Percentiles rank a stretch among this genome's conserved stretches.
Conservation (phyloP, 2,113 vertebrate genomes). For the Prolemur simus region DNA sequence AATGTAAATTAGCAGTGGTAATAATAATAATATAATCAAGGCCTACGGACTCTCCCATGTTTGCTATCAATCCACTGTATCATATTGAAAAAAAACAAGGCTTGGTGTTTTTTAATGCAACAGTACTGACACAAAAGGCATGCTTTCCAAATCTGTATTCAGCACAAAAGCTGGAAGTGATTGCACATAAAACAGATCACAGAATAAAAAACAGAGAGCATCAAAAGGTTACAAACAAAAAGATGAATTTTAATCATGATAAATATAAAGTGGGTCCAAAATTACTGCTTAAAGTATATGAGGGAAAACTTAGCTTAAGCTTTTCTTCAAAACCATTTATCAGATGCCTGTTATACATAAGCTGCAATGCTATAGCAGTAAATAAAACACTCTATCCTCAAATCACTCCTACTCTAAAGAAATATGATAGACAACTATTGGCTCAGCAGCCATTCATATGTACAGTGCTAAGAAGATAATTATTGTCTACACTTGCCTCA, state of each 20-base stretch:
- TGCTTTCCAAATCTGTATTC: conserved; percentile 32
- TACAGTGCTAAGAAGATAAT: not conserved
- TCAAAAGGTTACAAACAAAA: conserved; percentile 25
- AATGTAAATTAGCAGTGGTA: not conserved
- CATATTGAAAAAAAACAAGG: not conserved
- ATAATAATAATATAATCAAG: conserved; percentile 18
- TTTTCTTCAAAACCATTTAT: conserved; percentile 15
- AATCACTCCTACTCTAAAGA: not conserved
- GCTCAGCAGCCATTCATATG: not conserved
- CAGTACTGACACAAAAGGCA: not conserved
- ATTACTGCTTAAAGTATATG: not conserved
- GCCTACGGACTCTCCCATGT: not conserved
- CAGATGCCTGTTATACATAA: not conserved
- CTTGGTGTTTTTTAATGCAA: not conserved
- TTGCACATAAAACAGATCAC: conserved; percentile 7
- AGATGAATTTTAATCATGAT: conserved; percentile 37
- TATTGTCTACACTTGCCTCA: not conserved
- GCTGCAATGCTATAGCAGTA: not conserved
- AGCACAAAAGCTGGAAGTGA: conserved; percentile 23
- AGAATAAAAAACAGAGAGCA: conserved; percentile 33
- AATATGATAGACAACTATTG: not conserved
- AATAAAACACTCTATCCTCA: not conserved
- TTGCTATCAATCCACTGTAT: not conserved
- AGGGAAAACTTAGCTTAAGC: not conserved
- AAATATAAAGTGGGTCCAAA: conserved; percentile 4